These are phyloP conservation scores for Solea solea DNA, from an alignment of 2,113 vertebrate genomes.

Conservation along the genomic window DNA sequence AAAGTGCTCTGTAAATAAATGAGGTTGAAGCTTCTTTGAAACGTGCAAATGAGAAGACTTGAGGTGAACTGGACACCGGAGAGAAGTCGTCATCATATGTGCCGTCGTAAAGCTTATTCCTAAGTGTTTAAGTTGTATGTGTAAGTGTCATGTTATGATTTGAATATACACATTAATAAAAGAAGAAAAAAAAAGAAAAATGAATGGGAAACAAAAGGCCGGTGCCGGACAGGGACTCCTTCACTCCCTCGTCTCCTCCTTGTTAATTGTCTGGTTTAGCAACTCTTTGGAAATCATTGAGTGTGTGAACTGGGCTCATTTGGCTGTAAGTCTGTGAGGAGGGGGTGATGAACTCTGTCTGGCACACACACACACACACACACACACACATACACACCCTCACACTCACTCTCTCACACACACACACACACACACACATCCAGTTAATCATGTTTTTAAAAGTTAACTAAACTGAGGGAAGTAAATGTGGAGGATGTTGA, in stretches of 20 bases:
- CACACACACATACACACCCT: neutral
- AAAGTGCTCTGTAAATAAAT: too few relatives aligned
- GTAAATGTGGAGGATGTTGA: too few relatives aligned
- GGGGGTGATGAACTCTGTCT: neutral
- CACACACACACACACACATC: neutral
- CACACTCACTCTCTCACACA: neutral
- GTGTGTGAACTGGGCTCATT: neutral
- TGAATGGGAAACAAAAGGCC: neutral
- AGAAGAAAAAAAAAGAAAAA: neutral
- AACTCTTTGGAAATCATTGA: slow-evolving; percentile 1
- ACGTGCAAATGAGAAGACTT: too few relatives aligned
- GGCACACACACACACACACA: slow-evolving; percentile 2
- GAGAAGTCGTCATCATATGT: too few relatives aligned
- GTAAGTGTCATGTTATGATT: too few relatives aligned
- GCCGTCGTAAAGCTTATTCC: too few relatives aligned
- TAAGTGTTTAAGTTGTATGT: too few relatives aligned
- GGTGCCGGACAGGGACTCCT: neutral
- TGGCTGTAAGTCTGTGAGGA: neutral
- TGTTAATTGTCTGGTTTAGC: slow-evolving; percentile 25
- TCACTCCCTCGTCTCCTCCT: neutral
- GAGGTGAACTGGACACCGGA: too few relatives aligned
- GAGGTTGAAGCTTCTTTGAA: too few relatives aligned
- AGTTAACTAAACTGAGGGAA: too few relatives aligned
- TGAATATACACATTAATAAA: too few relatives aligned
- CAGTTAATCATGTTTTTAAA: neutral